Evolutionary conservation across 1,140 invertebrate species (phyloP), one percentile per base, ranked within the genome.

Genomic region (Drosophila dunni): DNA sequence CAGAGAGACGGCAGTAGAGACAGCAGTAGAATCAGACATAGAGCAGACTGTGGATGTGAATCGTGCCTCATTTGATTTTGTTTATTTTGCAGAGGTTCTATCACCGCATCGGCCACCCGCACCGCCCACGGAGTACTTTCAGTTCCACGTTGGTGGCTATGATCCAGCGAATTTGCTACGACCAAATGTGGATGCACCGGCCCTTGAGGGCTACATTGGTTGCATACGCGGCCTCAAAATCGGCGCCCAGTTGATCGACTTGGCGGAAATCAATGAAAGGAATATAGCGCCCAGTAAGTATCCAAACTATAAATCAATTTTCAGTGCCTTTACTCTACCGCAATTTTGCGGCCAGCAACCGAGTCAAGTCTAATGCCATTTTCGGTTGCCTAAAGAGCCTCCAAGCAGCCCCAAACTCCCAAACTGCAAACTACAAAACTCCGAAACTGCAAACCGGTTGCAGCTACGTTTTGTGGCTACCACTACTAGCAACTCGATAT

Each of bases 161-260:
- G 96, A 97, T 92, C 93, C 94, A 1, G 94, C 95, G 81, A 96
- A 96, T 81, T 92, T 97, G 42, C 92, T 96, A 63, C 93, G 95
- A 36, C 94, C 95, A 6, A 93, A 94, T 36, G 92, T 93, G 51
- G 94, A 95, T 42, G 93, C 93, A 0, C 80, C 92, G 1, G 88
- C 95, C 3, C 94, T 94, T 3, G 94, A 97, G 67, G 94, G 94
- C 5, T 97, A 97, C 86, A 95, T 97, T 10, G 97, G 98, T 0
- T 99, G 97, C 85, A 94, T 98, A 13, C 94, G 97, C 74, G 98
- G 98, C 8, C 94, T 98, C 44, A 97, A 97, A 94, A 97, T 98
- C 66, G 97, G 96, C 15, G 93, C 96, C 61, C 95, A 95, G 79
- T 94, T 96, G 10, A 95, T 98, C 36, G 95, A 97, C 93, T 92